Conservation (phyloP, 2,113 vertebrate genomes). For the Tilapia sparmanii region DNA sequence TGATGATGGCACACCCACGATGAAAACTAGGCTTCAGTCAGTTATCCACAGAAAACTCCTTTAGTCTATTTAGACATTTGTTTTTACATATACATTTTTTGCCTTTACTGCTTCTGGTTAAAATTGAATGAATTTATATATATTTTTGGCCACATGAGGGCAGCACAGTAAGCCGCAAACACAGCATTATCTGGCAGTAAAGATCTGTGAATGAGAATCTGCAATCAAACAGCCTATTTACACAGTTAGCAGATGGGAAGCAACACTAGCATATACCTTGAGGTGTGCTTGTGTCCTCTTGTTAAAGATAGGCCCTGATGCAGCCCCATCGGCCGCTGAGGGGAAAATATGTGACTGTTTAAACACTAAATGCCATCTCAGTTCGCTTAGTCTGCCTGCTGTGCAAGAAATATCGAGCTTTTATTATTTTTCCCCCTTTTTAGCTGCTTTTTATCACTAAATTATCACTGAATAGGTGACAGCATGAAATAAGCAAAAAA, state of each 20-base stretch:
- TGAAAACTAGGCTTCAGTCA: neutral
- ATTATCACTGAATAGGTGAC: neutral
- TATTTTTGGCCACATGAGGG: neutral
- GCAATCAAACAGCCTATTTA: neutral
- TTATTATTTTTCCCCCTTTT: rapidly evolving
- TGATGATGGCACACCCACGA: neutral
- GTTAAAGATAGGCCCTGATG: neutral
- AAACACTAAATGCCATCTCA: neutral
- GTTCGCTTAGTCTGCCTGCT: neutral
- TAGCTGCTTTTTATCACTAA: neutral
- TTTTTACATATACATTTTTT: neutral
- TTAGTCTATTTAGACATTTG: neutral
- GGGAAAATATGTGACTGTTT: neutral
- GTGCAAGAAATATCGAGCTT: neutral
- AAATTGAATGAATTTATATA: neutral
- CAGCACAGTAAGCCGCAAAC: neutral
- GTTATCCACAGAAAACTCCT: neutral
- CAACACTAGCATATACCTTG: neutral
- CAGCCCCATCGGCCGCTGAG: neutral
- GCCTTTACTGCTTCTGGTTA: neutral
- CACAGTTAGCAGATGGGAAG: neutral
- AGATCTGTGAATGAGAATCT: neutral
- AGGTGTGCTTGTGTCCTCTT: neutral
- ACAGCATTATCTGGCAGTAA: neutral
- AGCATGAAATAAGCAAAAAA: neutral